These are phyloP conservation scores for Tipula confusa DNA, from an alignment of 2,888 invertebrate species.

Conservation along the genomic window DNA sequence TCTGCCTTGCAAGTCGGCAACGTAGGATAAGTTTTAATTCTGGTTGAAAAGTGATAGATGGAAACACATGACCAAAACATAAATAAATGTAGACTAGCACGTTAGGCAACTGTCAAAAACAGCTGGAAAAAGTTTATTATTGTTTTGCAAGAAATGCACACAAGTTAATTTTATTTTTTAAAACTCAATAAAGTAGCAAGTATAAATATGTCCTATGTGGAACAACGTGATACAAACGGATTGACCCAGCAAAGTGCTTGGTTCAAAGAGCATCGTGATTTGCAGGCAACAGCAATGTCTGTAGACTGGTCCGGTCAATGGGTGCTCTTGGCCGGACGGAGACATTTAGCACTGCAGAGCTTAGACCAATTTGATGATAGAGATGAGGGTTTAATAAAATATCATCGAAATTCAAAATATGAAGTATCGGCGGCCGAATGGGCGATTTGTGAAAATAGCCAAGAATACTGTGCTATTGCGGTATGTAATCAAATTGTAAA, in stretches of 20 bases:
- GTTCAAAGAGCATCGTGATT: constrained; percentile 70
- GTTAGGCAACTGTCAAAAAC: background rate
- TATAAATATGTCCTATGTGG: constrained; percentile 7
- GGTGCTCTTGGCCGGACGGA: constrained; percentile 74
- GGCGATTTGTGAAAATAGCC: constrained; percentile 75
- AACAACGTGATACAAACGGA: constrained; percentile 36
- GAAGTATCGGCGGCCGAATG: constrained; percentile 91
- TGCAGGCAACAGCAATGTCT: constrained; percentile 90
- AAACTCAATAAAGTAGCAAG: background rate
- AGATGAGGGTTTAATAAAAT: constrained; percentile 61
- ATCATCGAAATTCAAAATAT: constrained; percentile 85
- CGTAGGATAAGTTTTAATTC: too few relatives aligned
- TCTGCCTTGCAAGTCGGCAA: too few relatives aligned
- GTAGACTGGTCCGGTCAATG: constrained; percentile 81
- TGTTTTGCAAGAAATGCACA: background rate
- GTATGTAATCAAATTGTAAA: constrained; percentile 61
- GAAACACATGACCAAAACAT: too few relatives aligned
- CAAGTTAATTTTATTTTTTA: background rate
- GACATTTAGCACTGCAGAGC: constrained; percentile 72
- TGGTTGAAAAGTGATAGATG: too few relatives aligned
- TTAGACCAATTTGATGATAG: constrained; percentile 65
- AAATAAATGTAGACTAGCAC: too few relatives aligned
- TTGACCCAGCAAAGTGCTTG: constrained; percentile 45
- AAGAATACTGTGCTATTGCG: constrained; percentile 81
- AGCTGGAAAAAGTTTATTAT: background rate